Base-by-base conservation (phyloP, 2,797 vertebrate species). In the Triplophysa yarkandensis region DNA sequence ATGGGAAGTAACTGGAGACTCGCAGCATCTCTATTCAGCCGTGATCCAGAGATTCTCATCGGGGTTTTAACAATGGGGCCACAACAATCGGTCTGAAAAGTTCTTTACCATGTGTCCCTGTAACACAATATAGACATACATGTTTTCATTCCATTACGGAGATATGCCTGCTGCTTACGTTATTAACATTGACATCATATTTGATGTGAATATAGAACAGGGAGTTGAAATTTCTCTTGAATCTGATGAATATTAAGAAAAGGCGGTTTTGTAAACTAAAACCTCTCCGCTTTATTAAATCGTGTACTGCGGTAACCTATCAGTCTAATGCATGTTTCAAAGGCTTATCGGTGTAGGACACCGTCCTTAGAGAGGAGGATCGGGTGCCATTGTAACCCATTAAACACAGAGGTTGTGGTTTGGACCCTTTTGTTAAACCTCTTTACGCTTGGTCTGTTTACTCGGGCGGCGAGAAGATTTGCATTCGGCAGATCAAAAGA, bases 1-100 rank as follows among this genome's bases (percentile, higher is more conserved):
- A 58, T 76, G 5, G 34, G 79, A 65, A n/a, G 83, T 84, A 89
- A 86, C 79, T 79, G 48, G 82, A 87, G 69, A 86, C 74, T 61
- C 27, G 30, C 46, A 64, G 43, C 63, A 68, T 78, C 58, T 43
- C 80, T 74, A 77, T 71, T 82, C 71, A 77, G 34, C 1, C 6
- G n/a, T n/a, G 9, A 64, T 67, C 68, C 63, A 66, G 76, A 81
- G 79, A 78, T 82, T 78, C 81, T 81, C 81, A 80, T 77, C 66
- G 69, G 68, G 78, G 61, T 68, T 73, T 44, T 80, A 83, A 86
- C 85, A 89, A 88, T 83, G 77, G 71, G 57, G 54, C 81, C 43
- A 54, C 69, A 34, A 84, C 83, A 87, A 84, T 78, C 55, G 78
- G 21, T 39, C 62, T 39, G 60, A 64, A 58, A n/a, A 50, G 67